These are phyloP conservation scores for Eubasilissa regina DNA, from an alignment of 1,140 invertebrate genomes.

Conservation along the genomic window DNA sequence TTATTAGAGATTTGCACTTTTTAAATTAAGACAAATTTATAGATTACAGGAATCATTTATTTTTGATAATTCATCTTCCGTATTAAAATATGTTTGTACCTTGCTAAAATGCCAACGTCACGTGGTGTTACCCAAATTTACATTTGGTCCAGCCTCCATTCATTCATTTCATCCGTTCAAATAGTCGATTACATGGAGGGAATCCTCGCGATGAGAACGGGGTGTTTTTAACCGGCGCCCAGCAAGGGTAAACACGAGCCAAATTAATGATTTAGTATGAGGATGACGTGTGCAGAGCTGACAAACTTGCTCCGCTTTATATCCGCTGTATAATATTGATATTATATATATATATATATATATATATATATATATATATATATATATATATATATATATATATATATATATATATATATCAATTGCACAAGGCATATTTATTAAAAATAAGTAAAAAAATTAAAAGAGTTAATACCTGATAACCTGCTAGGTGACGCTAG, in stretches of 20 bases:
- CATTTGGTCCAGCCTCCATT: conserved; percentile 47
- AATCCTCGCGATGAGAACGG: conserved; percentile 15
- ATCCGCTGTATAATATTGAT: neutral
- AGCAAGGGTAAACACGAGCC: conserved; percentile 43
- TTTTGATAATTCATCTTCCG: conserved; percentile 1
- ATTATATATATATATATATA: too few species aligned
- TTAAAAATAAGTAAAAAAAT: too few species aligned
- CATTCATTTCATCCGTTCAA: conserved; percentile 46
- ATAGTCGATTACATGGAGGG: conserved; percentile 44
- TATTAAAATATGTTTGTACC: conserved; percentile 30
- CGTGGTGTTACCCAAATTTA: conserved; percentile 50
- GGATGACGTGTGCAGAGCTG: conserved; percentile 20
- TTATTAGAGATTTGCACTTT: too few species aligned
- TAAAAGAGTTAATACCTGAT: too few species aligned
- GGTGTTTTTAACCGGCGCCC: conserved; percentile 42
- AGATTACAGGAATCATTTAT: too few species aligned
- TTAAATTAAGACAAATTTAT: too few species aligned
- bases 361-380: too few species aligned
- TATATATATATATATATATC: too few species aligned
- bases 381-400: too few species aligned
- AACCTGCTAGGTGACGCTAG: too few species aligned
- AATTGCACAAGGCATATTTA: too few species aligned
- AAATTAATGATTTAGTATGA: conserved; percentile 59
- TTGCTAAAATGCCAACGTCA: conserved; percentile 53
- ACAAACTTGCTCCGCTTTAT: neutral